phyloP scores from a whole-genome alignment of 2,888 invertebrate species.

The Nephrotoma flavescens region DNA sequence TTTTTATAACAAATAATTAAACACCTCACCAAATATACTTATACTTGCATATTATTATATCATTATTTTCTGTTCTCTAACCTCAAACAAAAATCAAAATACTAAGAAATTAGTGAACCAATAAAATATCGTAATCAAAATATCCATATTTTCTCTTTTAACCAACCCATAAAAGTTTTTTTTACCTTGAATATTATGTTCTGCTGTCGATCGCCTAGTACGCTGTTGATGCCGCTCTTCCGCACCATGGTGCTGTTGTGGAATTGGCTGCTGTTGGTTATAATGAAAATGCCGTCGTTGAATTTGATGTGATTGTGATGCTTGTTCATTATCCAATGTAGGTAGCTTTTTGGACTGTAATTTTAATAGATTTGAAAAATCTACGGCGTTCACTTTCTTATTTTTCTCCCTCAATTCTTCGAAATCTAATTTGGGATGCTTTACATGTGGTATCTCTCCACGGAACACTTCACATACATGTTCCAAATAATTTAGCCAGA shows the following conservation, averaged over 20 bases:
- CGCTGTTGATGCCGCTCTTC: constrained; percentile 29
- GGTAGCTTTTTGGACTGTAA: constrained; percentile 23
- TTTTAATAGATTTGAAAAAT: constrained; percentile 28
- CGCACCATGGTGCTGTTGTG: constrained; percentile 17
- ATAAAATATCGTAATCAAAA: too few species aligned
- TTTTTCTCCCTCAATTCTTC: constrained; percentile 29
- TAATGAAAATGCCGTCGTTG: not conserved
- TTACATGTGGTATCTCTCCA: constrained; percentile 76
- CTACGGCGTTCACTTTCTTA: constrained; percentile 26
- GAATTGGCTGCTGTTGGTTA: not conserved
- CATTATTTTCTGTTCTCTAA: too few species aligned
- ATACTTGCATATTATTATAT: too few species aligned
- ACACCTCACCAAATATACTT: too few species aligned
- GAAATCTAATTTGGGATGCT: constrained; percentile 52
- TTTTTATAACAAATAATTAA: too few species aligned
- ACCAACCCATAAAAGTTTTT: not conserved
- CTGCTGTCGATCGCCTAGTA: constrained; percentile 23
- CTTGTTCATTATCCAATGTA: constrained; percentile 14
- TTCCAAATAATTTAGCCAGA: constrained; percentile 63
- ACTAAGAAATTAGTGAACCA: not conserved
- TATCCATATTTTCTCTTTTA: not conserved
- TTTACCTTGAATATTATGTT: constrained; percentile 16
- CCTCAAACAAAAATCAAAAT: too few species aligned
- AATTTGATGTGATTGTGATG: not conserved
- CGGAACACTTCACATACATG: constrained; percentile 83